These are phyloP conservation scores for Pseudonaja textilis DNA, from an alignment of 2,113 vertebrate species.

Conservation along the genomic window DNA sequence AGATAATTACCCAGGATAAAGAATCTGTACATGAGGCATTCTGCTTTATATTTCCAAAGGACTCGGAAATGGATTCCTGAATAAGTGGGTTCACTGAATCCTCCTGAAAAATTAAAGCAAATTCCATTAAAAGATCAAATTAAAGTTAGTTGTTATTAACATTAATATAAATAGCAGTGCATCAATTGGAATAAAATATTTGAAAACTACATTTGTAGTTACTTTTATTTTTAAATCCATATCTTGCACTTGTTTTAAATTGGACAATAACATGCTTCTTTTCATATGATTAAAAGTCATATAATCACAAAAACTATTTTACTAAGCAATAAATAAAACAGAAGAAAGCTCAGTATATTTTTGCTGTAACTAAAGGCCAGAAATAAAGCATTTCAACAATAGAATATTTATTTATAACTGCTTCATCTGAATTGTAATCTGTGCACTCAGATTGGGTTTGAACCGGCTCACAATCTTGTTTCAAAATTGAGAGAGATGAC, in stretches of 20 bases:
- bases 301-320: neutral
- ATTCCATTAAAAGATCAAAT: constrained; percentile 10
- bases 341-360: neutral
- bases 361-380: neutral
- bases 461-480: neutral
- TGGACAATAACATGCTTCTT: neutral
- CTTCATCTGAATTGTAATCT: neutral
- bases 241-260: neutral
- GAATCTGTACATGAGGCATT: neutral
- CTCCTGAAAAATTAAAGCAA: constrained; percentile 26
- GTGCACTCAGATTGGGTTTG: neutral
- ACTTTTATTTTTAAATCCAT: neutral
- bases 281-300: neutral
- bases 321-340: neutral
- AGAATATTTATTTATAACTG: neutral
- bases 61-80: neutral
- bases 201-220: neutral
- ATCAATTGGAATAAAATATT: neutral
- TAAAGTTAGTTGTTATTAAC: neutral
- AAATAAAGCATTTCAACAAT: neutral
- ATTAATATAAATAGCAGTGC: neutral
- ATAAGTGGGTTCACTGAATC: neutral
- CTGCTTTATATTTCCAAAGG: constrained; percentile 34
- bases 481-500: neutral
- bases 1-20: constrained; percentile 9